Conservation (phyloP, 2,888 invertebrate genomes). For the Drosophila differens region DNA sequence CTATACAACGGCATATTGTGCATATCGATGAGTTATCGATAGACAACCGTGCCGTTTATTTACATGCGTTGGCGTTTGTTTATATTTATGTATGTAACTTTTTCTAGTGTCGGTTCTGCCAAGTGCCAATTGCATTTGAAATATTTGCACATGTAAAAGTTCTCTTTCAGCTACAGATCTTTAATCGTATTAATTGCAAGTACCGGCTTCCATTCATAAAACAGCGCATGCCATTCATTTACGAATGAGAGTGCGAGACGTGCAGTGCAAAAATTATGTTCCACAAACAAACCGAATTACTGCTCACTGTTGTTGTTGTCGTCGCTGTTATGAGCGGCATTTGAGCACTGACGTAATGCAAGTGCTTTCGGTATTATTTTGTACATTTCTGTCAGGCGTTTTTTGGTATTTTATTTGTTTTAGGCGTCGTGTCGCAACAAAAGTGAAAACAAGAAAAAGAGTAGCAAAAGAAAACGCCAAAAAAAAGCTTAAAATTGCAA, state of each 20-base stretch:
- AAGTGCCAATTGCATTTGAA: slow-evolving; percentile 3
- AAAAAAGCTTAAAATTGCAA: slow-evolving; percentile 30
- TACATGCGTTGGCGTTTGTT: slow-evolving; percentile 5
- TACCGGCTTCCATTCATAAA: slow-evolving; percentile 69
- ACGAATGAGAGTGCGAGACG: slow-evolving; percentile 49
- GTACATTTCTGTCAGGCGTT: slow-evolving; percentile 33
- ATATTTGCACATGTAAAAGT: slow-evolving; percentile 22
- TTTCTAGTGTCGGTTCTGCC: not conserved
- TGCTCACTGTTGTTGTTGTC: slow-evolving; percentile 42
- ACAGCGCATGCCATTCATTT: slow-evolving; percentile 45
- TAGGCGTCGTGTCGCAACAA: slow-evolving; percentile 50
- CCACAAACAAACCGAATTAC: slow-evolving; percentile 71
- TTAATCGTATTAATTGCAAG: slow-evolving; percentile 33
- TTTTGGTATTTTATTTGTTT: slow-evolving; percentile 43
- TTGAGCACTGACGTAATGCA: slow-evolving; percentile 59
- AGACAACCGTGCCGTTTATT: slow-evolving; percentile 9
- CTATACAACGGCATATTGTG: slow-evolving; percentile 28
- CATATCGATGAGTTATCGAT: slow-evolving; percentile 33
- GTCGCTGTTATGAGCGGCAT: slow-evolving; percentile 52
- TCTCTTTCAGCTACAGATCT: slow-evolving; percentile 35
- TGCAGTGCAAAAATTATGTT: slow-evolving; percentile 46
- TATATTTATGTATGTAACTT: slow-evolving; percentile 9
- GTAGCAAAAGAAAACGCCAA: slow-evolving; percentile 34
- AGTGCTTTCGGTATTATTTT: slow-evolving; percentile 53
- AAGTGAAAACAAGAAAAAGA: slow-evolving; percentile 70